Percentiles rank a stretch among this genome's conserved stretches.
Evolutionary conservation across 1,140 invertebrate genomes (phyloP).

Genomic region (Apis dorsata): DNA sequence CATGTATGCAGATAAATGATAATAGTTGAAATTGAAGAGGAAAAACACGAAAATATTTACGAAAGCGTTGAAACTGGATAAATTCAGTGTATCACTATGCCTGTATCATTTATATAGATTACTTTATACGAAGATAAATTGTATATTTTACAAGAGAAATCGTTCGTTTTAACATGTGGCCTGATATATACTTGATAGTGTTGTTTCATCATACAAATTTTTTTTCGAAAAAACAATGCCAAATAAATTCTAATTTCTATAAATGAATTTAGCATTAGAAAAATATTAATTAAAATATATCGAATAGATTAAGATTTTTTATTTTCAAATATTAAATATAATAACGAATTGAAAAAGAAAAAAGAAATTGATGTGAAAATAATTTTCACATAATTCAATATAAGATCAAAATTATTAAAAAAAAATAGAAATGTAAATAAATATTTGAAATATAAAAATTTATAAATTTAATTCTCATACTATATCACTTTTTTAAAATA

Average conservation of each 20-base stretch:
- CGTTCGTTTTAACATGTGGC: neutral
- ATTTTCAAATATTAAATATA: too few relatives aligned
- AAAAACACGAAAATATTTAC: neutral
- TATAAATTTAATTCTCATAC: too few relatives aligned
- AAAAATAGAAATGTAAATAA: too few relatives aligned
- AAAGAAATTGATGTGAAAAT: too few relatives aligned
- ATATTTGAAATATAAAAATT: too few relatives aligned
- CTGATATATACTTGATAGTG: neutral
- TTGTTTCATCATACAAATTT: neutral
- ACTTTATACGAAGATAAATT: conserved; percentile 15
- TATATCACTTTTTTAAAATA: too few relatives aligned
- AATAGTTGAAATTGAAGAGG: neutral
- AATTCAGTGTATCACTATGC: neutral
- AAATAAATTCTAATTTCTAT: neutral
- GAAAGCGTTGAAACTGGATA: neutral
- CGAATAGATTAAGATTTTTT: too few relatives aligned
- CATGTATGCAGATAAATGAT: neutral
- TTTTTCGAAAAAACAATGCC: neutral
- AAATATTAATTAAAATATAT: neutral
- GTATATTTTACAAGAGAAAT: conserved; percentile 8
- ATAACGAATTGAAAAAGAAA: too few relatives aligned
- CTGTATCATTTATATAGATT: conserved; percentile 29
- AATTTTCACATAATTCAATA: too few relatives aligned
- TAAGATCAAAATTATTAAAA: neutral
- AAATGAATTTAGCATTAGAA: neutral